Evolutionary conservation across 2,797 vertebrate genomes (phyloP), one percentile per base, ranked within the genome.

Genomic region (Hyperoplus lanceolatus): DNA sequence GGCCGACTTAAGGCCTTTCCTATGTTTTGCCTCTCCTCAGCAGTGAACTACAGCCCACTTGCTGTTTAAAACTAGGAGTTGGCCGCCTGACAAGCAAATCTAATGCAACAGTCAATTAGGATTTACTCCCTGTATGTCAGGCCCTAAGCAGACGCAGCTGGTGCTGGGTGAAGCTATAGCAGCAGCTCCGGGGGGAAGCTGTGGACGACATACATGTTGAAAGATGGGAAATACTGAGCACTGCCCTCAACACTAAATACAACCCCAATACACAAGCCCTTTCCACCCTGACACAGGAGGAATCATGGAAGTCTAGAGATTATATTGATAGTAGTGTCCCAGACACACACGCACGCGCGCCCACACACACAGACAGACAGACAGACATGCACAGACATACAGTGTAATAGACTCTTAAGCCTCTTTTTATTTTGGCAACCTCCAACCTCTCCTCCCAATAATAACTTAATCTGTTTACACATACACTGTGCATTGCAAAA

Each of bases 101-200:
- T 87, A 90, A 84, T 81, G 89, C 82, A 90, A 82, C 83, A 86
- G 80, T 88, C 85, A 83, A 73, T 90, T 90, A 83, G 78, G 79
- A 88, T 89, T 62, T 67, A 62, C 75, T 85, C 80, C 62, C 79
- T 76, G 76, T 62, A 73, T 83, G 86, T 87, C 76, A 57, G 29
- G 79, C 18, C 70, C 10, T 90, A 87, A 92, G 69, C 85, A 87
- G 81, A 82, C 42, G 53, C 90, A 93, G 90, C 89, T 92, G 91
- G 80, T 80, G 9, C 54, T 39, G 55, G 67, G 80, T 74, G 80
- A 77, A 80, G 29, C 29, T 29, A 29, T 2, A 29, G 86, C 82
- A 74, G 83, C 77, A 76, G 81, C 79, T 82, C 59, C 58, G n/a
- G 68, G 73, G 29, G 69, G 78, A 82, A 85, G 79, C 73, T 82